phyloP scores from a whole-genome alignment of 2,797 vertebrate genomes.

The Catamblyrhynchus diadema region DNA sequence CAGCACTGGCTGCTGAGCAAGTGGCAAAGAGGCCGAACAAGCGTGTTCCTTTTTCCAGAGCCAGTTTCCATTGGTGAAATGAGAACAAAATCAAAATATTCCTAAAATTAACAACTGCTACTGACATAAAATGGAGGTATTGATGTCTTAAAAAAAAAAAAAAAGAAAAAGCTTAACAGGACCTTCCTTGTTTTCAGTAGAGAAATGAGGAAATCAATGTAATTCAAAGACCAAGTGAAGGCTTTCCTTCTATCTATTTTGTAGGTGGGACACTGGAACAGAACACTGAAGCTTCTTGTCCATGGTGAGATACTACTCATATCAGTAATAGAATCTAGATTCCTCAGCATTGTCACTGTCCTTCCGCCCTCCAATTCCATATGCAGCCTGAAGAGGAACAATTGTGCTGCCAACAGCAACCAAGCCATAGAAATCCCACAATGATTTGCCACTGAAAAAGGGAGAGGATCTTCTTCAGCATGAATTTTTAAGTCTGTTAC shows the following conservation, averaged over 20 bases:
- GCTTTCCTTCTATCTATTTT: background rate
- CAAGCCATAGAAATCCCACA: background rate
- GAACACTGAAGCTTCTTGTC: background rate
- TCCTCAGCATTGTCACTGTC: background rate
- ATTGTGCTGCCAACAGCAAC: background rate
- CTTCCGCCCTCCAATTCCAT: background rate
- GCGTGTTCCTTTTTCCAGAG: background rate
- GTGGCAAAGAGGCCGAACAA: background rate
- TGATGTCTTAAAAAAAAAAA: background rate
- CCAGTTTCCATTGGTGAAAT: background rate
- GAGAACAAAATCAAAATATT: background rate
- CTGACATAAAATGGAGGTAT: background rate
- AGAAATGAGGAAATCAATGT: accelerated
- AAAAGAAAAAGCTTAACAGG: background rate
- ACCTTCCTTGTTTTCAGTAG: background rate
- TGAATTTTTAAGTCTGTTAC: background rate
- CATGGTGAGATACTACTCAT: accelerated
- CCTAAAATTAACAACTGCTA: background rate
- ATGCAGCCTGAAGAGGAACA: background rate
- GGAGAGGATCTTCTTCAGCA: background rate
- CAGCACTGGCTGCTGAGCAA: background rate
- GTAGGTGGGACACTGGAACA: background rate
- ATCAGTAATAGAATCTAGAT: background rate
- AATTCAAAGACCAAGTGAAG: background rate
- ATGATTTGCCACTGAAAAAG: background rate